A percentile compares a stretch with the other conserved stretches of the same genome.
These are phyloP conservation scores for Neodon shergylaensis DNA, from an alignment of 2,113 vertebrate genomes.

Conservation along the genomic window DNA sequence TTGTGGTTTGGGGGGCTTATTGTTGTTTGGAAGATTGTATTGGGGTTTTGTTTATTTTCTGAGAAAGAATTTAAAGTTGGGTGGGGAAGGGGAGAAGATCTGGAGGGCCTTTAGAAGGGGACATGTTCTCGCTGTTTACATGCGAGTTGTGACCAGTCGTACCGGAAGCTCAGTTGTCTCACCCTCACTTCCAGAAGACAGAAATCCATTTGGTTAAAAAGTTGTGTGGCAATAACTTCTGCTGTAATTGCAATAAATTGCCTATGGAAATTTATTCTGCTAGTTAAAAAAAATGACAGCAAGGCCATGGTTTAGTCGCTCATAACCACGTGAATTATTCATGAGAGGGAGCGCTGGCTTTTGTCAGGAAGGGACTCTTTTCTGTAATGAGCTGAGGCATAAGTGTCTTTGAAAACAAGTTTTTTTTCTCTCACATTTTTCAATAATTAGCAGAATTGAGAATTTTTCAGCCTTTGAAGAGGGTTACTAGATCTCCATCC, in stretches of 20 bases:
- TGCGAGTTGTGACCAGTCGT: background rate
- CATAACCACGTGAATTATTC: background rate
- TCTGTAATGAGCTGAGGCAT: background rate
- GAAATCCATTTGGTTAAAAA: background rate
- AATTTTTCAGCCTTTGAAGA: background rate
- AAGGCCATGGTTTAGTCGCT: background rate
- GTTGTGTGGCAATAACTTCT: background rate
- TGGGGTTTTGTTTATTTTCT: background rate
- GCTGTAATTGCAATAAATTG: background rate
- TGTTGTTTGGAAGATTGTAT: background rate
- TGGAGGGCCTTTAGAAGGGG: background rate
- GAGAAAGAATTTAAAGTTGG: background rate
- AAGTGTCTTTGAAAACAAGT: background rate
- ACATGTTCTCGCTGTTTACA: too few relatives aligned
- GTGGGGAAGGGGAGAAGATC: background rate
- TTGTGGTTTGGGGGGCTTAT: background rate
- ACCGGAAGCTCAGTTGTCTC: background rate
- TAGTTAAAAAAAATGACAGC: background rate
- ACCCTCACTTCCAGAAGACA: background rate
- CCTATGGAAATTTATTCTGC: background rate
- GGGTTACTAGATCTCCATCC: background rate
- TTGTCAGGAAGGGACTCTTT: background rate
- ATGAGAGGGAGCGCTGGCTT: background rate
- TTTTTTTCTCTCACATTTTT: background rate
- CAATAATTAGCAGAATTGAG: background rate